A percentile compares a stretch with the other conserved stretches of the same genome.
Conservation (phyloP, 2,797 vertebrate species). For the Miichthys miiuy region DNA sequence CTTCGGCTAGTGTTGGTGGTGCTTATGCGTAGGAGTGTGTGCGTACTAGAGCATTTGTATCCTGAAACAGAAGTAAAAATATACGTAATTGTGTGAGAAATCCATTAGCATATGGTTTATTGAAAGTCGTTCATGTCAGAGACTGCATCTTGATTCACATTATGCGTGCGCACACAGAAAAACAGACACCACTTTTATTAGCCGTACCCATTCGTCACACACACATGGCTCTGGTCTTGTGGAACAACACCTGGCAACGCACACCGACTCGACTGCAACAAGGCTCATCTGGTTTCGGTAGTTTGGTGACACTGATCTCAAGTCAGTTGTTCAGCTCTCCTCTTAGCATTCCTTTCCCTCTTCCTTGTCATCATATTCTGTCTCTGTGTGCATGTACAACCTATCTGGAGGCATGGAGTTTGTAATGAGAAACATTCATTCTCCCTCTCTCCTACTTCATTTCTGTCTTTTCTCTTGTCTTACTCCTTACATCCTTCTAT, state of each 20-base stretch:
- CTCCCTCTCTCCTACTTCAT: background rate
- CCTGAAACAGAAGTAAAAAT: background rate
- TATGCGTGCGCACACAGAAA: slow-evolving; percentile 26
- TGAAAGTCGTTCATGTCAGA: slow-evolving; percentile 17
- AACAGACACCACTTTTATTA: slow-evolving; percentile 35
- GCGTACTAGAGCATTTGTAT: background rate
- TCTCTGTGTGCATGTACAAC: slow-evolving; percentile 31
- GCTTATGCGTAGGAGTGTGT: background rate
- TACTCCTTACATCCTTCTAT: slow-evolving; percentile 10
- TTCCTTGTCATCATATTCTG: slow-evolving; percentile 14
- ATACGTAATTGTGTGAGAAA: background rate
- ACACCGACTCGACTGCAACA: slow-evolving; percentile 22
- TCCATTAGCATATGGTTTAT: background rate
- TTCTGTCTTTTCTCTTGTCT: slow-evolving; percentile 12
- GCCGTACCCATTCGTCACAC: slow-evolving; percentile 30
- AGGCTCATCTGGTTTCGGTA: slow-evolving; percentile 57
- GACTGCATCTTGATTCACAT: slow-evolving; percentile 26
- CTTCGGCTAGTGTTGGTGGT: background rate
- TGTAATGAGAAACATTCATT: slow-evolving; percentile 41
- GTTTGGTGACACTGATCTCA: slow-evolving; percentile 34
- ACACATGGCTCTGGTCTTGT: slow-evolving; percentile 46
- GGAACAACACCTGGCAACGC: slow-evolving; percentile 60
- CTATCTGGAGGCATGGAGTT: slow-evolving; percentile 17
- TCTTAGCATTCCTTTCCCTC: slow-evolving; percentile 13
- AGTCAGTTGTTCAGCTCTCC: slow-evolving; percentile 38